A percentile compares a stretch with the other conserved stretches of the same genome.
These are phyloP conservation scores for Drosophila gunungcola DNA, from an alignment of 1,140 invertebrate genomes.

Conservation along the genomic window DNA sequence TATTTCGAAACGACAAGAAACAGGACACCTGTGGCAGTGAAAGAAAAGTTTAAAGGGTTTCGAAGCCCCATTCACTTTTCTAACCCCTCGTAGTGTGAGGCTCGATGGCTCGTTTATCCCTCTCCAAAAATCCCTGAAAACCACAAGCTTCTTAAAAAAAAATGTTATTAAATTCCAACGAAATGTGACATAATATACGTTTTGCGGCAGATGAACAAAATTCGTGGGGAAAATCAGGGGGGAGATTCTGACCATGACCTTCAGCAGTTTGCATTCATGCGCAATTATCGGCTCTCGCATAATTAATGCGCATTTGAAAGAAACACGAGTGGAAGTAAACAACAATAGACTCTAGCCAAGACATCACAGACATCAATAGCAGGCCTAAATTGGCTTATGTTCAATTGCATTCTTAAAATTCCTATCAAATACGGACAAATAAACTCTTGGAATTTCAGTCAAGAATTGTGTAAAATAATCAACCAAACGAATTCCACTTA, in stretches of 20 bases:
- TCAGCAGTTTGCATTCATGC: constrained; percentile 49
- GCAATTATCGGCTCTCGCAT: constrained; percentile 46
- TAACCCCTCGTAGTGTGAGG: background rate
- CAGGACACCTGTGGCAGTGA: constrained; percentile 27
- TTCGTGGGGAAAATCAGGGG: constrained; percentile 1
- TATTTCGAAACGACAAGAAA: constrained; percentile 33
- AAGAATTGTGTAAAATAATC: background rate
- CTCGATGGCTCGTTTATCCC: constrained; percentile 23
- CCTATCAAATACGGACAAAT: constrained; percentile 4
- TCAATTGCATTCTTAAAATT: constrained; percentile 15
- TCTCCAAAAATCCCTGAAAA: constrained; percentile 23
- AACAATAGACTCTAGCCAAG: constrained; percentile 25
- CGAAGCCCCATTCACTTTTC: background rate
- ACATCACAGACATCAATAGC: constrained; percentile 5
- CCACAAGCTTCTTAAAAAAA: constrained; percentile 39
- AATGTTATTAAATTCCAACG: constrained; percentile 33
- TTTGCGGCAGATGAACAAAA: constrained; percentile 10
- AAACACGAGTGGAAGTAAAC: constrained; percentile 26
- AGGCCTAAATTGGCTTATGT: constrained; percentile 11
- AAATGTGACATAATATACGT: constrained; percentile 5
- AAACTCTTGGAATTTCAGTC: background rate
- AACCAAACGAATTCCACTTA: background rate
- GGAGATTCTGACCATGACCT: constrained; percentile 36
- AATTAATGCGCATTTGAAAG: constrained; percentile 61
- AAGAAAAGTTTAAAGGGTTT: constrained; percentile 6